Conservation (phyloP, 2,888 invertebrate genomes). For the Sminthurides aquaticus region DNA sequence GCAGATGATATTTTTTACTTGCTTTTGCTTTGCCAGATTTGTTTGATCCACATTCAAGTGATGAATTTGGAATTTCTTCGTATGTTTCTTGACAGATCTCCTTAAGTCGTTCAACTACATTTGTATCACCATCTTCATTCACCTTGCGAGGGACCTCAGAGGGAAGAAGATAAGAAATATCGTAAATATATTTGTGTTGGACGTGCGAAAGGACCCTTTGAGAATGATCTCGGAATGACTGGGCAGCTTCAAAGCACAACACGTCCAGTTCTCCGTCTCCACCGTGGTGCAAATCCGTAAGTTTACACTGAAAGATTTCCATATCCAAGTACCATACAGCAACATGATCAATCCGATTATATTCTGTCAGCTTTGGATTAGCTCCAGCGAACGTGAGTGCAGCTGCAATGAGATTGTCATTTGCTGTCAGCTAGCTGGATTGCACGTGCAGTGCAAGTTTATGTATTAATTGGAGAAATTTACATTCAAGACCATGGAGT, state of each 20-base stretch:
- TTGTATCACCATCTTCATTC: too few relatives aligned
- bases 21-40: not conserved
- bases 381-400: constrained; percentile 27
- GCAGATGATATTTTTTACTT: not conserved
- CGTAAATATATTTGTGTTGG: not conserved
- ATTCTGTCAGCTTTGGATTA: constrained; percentile 23
- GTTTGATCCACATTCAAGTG: too few relatives aligned
- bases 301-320: constrained; percentile 31
- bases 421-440: too few relatives aligned
- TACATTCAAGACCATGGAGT: constrained; percentile 36
- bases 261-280: constrained; percentile 39
- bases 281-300: constrained; percentile 33
- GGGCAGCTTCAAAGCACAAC: constrained; percentile 29
- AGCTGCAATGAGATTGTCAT: constrained; percentile 4
- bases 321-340: constrained; percentile 38
- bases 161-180: not conserved
- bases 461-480: too few relatives aligned
- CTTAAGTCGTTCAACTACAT: not conserved
- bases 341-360: constrained; percentile 32
- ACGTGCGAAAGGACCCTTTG: not conserved
- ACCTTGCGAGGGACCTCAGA: not conserved
- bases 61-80: too few relatives aligned
- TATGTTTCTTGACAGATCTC: not conserved
- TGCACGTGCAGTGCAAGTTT: too few relatives aligned
- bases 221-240: constrained; percentile 17